These are phyloP conservation scores for Silurus aristotelis DNA, from an alignment of 2,797 vertebrate genomes.

Conservation along the genomic window DNA sequence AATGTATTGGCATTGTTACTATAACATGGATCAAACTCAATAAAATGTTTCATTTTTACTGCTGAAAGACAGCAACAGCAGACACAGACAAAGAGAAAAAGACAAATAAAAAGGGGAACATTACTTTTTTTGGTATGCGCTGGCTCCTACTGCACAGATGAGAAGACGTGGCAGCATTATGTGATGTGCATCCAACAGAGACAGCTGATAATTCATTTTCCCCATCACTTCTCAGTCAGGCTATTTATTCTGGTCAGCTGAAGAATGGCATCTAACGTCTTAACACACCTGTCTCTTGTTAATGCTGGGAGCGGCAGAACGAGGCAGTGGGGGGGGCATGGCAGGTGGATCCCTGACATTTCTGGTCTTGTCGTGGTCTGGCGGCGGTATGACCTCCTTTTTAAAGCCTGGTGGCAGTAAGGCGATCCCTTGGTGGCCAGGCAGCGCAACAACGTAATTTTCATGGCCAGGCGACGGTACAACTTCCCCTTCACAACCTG, in stretches of 20 bases:
- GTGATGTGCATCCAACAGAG: conserved; percentile 2
- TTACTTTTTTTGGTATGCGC: conserved; percentile 12
- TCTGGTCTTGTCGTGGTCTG: too few species aligned
- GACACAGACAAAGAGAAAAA: conserved; percentile 2
- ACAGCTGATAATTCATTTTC: conserved; percentile 31
- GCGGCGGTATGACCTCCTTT: too few species aligned
- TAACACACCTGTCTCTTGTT: neutral
- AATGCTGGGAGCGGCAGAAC: too few species aligned
- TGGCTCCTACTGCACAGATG: neutral
- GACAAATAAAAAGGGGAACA: conserved; percentile 5
- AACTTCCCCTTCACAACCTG: too few species aligned
- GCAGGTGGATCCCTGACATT: too few species aligned
- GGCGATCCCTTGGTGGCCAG: too few species aligned
- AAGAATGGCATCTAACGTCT: neutral
- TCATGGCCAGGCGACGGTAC: too few species aligned
- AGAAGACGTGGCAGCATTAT: conserved; percentile 23
- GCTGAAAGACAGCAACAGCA: neutral
- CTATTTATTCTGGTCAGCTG: conserved; percentile 6
- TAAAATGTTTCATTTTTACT: conserved; percentile 44
- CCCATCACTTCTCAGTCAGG: neutral
- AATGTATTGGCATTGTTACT: conserved; percentile 43
- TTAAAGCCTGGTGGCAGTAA: too few species aligned
- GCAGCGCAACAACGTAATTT: too few species aligned
- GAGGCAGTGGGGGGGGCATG: too few species aligned
- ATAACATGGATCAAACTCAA: conserved; percentile 47